A percentile compares a stretch with the other conserved stretches of the same genome.
These are phyloP conservation scores for Epinotia demarniana DNA, from an alignment of 2,888 invertebrate species.

Conservation along the genomic window DNA sequence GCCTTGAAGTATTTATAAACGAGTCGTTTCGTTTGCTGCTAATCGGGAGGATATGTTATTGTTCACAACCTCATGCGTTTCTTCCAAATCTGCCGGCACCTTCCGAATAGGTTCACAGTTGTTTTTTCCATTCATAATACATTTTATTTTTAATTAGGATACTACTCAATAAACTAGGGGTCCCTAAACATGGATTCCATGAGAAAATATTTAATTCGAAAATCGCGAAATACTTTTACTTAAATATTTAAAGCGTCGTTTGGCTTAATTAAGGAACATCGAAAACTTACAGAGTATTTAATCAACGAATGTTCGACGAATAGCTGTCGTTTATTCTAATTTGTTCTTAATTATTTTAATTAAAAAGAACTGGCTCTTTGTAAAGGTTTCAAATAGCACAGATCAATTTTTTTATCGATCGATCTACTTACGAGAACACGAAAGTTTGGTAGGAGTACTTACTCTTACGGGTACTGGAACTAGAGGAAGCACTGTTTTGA, in stretches of 20 bases:
- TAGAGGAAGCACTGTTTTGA: too few species aligned
- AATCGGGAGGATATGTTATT: too few species aligned
- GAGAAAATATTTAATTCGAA: slow-evolving; percentile 12
- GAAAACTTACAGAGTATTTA: slow-evolving; percentile 60
- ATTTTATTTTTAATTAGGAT: not conserved
- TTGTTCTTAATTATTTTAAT: slow-evolving; percentile 41
- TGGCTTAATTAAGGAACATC: slow-evolving; percentile 62
- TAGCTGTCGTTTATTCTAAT: slow-evolving; percentile 53
- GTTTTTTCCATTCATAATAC: too few species aligned
- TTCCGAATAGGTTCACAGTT: too few species aligned
- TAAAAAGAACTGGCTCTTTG: slow-evolving; percentile 31
- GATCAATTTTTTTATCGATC: slow-evolving; percentile 6
- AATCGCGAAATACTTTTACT: slow-evolving; percentile 32
- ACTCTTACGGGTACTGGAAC: too few species aligned
- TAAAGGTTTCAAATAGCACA: slow-evolving; percentile 13
- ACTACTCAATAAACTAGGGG: not conserved
- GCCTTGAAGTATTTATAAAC: too few species aligned
- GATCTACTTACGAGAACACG: not conserved
- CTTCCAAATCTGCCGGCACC: too few species aligned
- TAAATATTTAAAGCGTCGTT: slow-evolving; percentile 52
- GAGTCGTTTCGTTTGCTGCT: too few species aligned
- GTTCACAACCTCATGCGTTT: too few species aligned
- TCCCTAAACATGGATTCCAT: not conserved
- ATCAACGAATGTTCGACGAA: slow-evolving; percentile 65
- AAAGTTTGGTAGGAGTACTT: not conserved